phyloP scores from a whole-genome alignment of 2,113 vertebrate species.

The Rhegmatorhina hoffmannsi region DNA sequence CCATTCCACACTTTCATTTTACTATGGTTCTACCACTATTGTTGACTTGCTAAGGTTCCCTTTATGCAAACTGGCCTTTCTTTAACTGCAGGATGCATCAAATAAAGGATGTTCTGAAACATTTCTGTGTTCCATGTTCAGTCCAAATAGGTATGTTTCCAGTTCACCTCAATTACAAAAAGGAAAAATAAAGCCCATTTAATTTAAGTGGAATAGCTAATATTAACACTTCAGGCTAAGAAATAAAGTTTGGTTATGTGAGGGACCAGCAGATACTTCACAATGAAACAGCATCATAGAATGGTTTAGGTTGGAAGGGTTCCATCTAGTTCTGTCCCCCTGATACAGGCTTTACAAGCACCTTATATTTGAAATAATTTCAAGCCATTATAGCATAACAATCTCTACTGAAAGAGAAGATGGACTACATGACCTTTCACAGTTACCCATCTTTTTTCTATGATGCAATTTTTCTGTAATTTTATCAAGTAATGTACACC shows the following conservation, averaged over 20 bases:
- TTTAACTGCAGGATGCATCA: constrained; percentile 56
- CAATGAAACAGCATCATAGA: neutral
- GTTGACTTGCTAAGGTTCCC: constrained; percentile 51
- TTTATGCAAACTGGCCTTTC: constrained; percentile 62
- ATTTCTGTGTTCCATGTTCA: constrained; percentile 55
- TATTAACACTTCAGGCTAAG: neutral
- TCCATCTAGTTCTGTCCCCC: neutral
- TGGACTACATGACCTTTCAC: neutral
- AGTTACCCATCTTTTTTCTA: neutral
- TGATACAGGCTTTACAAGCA: neutral
- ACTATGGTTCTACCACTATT: constrained; percentile 54
- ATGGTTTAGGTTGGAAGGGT: neutral
- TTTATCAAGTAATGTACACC: neutral
- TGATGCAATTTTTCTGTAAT: neutral
- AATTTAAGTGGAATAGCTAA: neutral
- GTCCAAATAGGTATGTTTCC: neutral
- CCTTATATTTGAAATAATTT: neutral
- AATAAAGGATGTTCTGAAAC: constrained; percentile 71
- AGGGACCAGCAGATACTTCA: neutral
- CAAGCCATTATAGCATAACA: neutral
- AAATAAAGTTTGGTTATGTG: neutral
- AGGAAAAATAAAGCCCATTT: neutral
- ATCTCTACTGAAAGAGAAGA: neutral
- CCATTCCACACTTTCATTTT: constrained; percentile 81
- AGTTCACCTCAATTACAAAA: neutral